A percentile compares a stretch with the other conserved stretches of the same genome.
These are phyloP conservation scores for Tympanuchus pallidicinctus DNA, from an alignment of 2,113 vertebrate genomes.

Conservation along the genomic window DNA sequence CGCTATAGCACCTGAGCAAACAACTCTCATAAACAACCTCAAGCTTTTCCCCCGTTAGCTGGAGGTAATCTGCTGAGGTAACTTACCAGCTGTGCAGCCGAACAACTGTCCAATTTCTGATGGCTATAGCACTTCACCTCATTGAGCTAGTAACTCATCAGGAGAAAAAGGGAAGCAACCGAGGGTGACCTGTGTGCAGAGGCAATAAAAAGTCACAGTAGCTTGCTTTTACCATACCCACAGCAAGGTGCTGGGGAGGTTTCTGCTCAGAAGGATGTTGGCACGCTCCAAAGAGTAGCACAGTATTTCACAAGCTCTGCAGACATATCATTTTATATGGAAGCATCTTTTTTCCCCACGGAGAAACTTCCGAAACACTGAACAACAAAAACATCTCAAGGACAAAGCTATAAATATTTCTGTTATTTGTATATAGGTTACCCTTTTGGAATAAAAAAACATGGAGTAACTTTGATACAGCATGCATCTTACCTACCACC, in stretches of 20 bases:
- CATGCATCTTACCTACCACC: not conserved
- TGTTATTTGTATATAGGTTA: not conserved
- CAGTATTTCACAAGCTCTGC: not conserved
- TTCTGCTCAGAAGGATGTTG: not conserved
- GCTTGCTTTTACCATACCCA: not conserved
- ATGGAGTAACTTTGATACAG: not conserved
- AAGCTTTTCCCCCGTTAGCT: not conserved
- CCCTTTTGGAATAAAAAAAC: not conserved
- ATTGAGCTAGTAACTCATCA: not conserved
- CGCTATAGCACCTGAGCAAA: not conserved
- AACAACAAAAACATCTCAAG: not conserved
- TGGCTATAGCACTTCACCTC: not conserved
- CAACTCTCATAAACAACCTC: not conserved
- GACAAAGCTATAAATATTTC: not conserved
- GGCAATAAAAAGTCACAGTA: not conserved
- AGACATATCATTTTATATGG: not conserved
- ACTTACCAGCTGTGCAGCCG: not conserved
- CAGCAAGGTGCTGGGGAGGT: not conserved
- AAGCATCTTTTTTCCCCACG: not conserved
- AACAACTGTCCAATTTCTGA: conserved; percentile 8
- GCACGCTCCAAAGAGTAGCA: not conserved
- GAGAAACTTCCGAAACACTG: conserved; percentile 7
- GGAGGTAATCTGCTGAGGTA: not conserved
- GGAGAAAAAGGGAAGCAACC: conserved; percentile 8
- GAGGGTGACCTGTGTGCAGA: not conserved